Conservation (phyloP, 2,113 vertebrate genomes). For the Geothlypis trichas region DNA sequence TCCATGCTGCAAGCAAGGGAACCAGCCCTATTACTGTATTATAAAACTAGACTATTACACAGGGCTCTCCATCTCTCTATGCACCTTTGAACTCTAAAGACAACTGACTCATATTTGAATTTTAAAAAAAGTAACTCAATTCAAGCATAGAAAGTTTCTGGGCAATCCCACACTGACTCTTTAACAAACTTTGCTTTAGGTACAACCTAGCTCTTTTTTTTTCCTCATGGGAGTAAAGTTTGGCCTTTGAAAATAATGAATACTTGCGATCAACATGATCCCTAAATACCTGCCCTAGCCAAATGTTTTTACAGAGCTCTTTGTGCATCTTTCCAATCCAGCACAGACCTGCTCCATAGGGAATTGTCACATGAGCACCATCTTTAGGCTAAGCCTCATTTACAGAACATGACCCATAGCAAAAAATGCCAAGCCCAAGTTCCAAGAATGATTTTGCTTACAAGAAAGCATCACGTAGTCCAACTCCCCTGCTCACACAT, state of each 20-base stretch:
- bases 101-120: neutral
- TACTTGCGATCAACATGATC: neutral
- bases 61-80: neutral
- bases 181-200: neutral
- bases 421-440: neutral
- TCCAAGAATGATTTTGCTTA: neutral
- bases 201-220: neutral
- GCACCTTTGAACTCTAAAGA: neutral
- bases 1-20: slow-evolving; percentile 33
- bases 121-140: neutral
- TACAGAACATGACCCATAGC: neutral
- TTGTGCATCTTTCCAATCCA: neutral
- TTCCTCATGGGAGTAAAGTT: neutral
- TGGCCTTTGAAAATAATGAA: neutral
- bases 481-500: neutral
- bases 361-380: neutral
- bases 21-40: slow-evolving; percentile 52
- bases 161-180: neutral
- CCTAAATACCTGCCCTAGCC: neutral
- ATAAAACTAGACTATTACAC: slow-evolving; percentile 46
- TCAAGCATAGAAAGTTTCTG: neutral
- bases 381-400: neutral
- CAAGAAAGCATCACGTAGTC: neutral
- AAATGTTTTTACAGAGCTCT: neutral
- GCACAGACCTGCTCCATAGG: neutral